phyloP scores from a whole-genome alignment of 1,140 invertebrate genomes.

The Drosophila kanapiae region DNA sequence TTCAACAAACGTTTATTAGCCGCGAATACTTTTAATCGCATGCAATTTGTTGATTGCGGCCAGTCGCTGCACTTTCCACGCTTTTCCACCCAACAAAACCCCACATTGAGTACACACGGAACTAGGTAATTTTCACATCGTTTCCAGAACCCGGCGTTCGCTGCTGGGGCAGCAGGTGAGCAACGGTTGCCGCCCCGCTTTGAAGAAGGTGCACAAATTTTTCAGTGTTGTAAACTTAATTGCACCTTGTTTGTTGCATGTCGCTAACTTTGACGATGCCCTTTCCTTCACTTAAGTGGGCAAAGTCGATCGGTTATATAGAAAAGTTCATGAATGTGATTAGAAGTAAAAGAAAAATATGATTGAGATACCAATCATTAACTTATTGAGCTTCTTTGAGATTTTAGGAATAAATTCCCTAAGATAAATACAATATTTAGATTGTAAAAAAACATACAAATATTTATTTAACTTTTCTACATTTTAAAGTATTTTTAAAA shows the following conservation, averaged over 20 bases:
- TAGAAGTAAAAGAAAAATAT: neutral
- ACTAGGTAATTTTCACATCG: slow-evolving; percentile 78
- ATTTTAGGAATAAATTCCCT: too few relatives aligned
- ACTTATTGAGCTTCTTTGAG: too few relatives aligned
- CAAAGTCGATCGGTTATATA: neutral
- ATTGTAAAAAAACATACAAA: too few relatives aligned
- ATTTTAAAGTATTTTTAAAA: neutral
- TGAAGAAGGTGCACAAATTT: slow-evolving; percentile 38
- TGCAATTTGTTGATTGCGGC: slow-evolving; percentile 71
- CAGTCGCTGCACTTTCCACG: slow-evolving; percentile 36
- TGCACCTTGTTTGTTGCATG: slow-evolving; percentile 78
- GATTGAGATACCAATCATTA: neutral
- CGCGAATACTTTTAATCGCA: slow-evolving; percentile 78
- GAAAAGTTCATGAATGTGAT: neutral
- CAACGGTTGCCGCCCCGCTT: slow-evolving; percentile 30
- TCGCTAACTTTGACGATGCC: slow-evolving; percentile 67
- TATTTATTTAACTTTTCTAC: too few relatives aligned
- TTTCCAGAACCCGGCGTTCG: slow-evolving; percentile 28
- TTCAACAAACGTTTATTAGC: slow-evolving; percentile 78
- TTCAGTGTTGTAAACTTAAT: slow-evolving; percentile 64
- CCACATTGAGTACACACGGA: slow-evolving; percentile 60
- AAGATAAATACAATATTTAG: too few relatives aligned
- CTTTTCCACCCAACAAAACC: slow-evolving; percentile 23
- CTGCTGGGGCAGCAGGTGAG: slow-evolving; percentile 18
- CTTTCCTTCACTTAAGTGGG: slow-evolving; percentile 10